A percentile compares a stretch with the other conserved stretches of the same genome.
Evolutionary conservation across 2,888 invertebrate genomes (phyloP).

Genomic region (Belgica antarctica): DNA sequence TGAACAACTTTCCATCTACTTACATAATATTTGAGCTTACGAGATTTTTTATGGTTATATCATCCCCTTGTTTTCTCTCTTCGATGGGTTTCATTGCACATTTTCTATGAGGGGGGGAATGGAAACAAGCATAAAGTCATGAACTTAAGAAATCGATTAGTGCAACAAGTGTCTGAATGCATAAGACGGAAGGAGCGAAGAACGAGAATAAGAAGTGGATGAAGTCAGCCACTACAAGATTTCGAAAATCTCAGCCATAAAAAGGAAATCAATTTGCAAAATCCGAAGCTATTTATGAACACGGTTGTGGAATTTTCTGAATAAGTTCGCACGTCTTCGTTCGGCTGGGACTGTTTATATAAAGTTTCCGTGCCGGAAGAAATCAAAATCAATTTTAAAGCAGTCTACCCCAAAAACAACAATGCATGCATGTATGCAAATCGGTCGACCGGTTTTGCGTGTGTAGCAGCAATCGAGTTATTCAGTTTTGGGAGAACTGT

Average conservation of each 20-base stretch:
- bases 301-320: background rate
- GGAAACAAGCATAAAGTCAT: slow-evolving; percentile 18
- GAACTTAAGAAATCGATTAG: slow-evolving; percentile 29
- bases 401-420: background rate
- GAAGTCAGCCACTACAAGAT: background rate
- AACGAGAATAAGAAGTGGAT: background rate
- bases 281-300: slow-evolving; percentile 3
- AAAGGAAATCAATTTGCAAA: slow-evolving; percentile 7
- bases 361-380: background rate
- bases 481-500: background rate
- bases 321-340: background rate
- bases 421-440: no score
- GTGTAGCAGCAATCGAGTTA: background rate
- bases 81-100: slow-evolving; percentile 13
- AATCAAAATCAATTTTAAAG: background rate
- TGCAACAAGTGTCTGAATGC: slow-evolving; percentile 17
- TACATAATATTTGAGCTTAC: background rate
- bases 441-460: background rate
- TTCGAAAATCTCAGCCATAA: background rate
- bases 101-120: background rate
- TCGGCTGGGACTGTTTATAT: no score
- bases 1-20: background rate
- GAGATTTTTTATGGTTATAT: slow-evolving; percentile 26
- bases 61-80: background rate
- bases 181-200: background rate